These are phyloP conservation scores for Drepana arcuata DNA, from an alignment of 1,140 invertebrate genomes.

Conservation along the genomic window DNA sequence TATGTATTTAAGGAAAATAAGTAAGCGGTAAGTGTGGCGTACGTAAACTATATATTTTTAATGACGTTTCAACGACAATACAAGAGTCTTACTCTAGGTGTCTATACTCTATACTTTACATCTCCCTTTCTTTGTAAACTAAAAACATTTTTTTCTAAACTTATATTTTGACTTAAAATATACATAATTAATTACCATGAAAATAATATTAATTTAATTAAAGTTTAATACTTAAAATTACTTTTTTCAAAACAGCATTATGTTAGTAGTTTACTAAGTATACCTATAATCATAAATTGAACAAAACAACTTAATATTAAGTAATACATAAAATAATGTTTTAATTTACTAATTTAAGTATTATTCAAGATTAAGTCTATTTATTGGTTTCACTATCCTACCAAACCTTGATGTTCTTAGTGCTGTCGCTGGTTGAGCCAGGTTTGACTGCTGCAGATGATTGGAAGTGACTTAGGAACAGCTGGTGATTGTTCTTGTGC, in stretches of 20 bases:
- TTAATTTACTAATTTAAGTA: background rate
- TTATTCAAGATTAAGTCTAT: slow-evolving; percentile 9
- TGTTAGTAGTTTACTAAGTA: background rate
- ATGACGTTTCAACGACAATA: too few species aligned
- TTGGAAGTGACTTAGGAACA: slow-evolving; percentile 3
- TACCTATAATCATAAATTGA: too few species aligned
- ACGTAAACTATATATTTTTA: too few species aligned
- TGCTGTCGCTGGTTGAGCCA: slow-evolving; percentile 4
- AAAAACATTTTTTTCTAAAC: background rate
- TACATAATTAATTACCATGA: background rate
- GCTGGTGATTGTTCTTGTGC: slow-evolving; percentile 4
- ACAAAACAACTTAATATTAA: too few species aligned
- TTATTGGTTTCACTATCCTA: slow-evolving; percentile 10
- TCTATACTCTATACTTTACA: background rate
- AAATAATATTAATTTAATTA: background rate
- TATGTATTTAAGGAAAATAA: too few species aligned
- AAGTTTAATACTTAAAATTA: background rate
- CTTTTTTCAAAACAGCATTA: background rate
- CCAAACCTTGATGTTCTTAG: slow-evolving; percentile 7
- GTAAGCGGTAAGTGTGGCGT: too few species aligned
- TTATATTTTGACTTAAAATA: background rate
- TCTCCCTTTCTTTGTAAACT: background rate
- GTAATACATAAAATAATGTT: background rate
- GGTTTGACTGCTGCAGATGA: background rate
- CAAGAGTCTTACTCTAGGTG: too few species aligned